Base-by-base conservation (phyloP, 2,888 invertebrate species). In the Chouioia cunea region DNA sequence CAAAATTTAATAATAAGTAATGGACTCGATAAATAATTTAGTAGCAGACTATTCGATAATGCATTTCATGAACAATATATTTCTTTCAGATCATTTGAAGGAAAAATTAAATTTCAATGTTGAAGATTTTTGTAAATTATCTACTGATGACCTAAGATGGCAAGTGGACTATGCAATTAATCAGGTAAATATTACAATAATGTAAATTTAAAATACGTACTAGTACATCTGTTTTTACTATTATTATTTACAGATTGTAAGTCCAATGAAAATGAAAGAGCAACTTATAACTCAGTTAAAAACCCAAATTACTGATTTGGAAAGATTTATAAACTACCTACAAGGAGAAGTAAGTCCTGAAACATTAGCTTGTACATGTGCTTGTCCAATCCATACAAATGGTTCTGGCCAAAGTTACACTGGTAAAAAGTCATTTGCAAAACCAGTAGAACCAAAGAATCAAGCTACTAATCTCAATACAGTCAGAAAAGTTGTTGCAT, bases 221-320 rank as follows among this genome's bases (percentile, higher is more conserved):
- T n/a, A 12, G 2, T 46, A 27, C 4, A 54, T 14, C 20, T 43
- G 12, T n/a, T 23, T 46, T 62, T 48, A 57, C 23, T 44, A 15
- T 36, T 59, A 36, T 18, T 68, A 56, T 1, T 64, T 56, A 16
- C 81, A 92, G 91, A 92, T 98, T 81, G 93, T 98, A 20, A 97
- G 96, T 79, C 96, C 96, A 16, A 90, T 97, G 74, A 93, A 96
- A 83, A 96, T 98, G 87, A 98, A 99, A 86, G 98, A 98, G 81
- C 97, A 98, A 86, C 89, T 99, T 18, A 97, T 99, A 20, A 90
- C 90, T 56, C 99, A 99, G 86, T 88, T 99, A 20, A 97, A 98
- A 86, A 96, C 97, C 0, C 99, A 99, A 87, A 96, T 99, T 65
- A 92, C 93, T 53, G 99, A 99, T 86, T 89, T 99, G 86, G 99